Conservation (phyloP, 2,888 invertebrate species). For the Alcis repandata region DNA sequence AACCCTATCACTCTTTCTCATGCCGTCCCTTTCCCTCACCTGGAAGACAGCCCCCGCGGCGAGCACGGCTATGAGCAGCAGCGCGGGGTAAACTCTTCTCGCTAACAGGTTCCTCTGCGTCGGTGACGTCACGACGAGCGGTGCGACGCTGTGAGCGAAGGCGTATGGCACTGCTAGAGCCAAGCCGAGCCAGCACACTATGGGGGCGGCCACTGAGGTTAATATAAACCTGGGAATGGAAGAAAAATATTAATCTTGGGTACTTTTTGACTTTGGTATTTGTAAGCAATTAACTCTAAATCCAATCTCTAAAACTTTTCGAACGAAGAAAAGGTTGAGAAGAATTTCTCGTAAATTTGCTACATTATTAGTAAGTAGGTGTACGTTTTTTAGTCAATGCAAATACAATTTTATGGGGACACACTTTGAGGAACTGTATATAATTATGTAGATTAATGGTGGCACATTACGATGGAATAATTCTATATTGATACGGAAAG, state of each 20-base stretch:
- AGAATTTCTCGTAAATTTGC: no score
- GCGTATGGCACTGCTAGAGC: conserved; percentile 97
- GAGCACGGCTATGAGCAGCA: conserved; percentile 90
- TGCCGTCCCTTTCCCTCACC: conserved; percentile 48
- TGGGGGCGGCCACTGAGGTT: conserved; percentile 94
- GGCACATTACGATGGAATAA: no score
- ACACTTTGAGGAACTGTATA: no score
- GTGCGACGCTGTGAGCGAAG: conserved; percentile 92
- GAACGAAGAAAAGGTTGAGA: no score
- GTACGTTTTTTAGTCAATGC: no score
- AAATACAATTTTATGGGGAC: no score
- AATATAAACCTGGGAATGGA: conserved; percentile 89
- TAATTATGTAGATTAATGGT: no score
- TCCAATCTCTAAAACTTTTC: background rate
- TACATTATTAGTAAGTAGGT: no score
- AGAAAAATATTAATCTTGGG: conserved; percentile 7
- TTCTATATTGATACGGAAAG: no score
- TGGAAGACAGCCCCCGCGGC: conserved; percentile 90
- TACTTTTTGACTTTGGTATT: no score
- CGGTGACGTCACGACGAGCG: conserved; percentile 88
- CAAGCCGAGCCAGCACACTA: conserved; percentile 95
- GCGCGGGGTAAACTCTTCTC: conserved; percentile 95
- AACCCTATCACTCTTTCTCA: background rate
- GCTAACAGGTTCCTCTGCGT: conserved; percentile 92
- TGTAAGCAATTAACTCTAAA: no score